Percentiles rank a stretch among this genome's conserved stretches.
These are phyloP conservation scores for Myathropa florea DNA, from an alignment of 2,888 invertebrate genomes.

Conservation along the genomic window DNA sequence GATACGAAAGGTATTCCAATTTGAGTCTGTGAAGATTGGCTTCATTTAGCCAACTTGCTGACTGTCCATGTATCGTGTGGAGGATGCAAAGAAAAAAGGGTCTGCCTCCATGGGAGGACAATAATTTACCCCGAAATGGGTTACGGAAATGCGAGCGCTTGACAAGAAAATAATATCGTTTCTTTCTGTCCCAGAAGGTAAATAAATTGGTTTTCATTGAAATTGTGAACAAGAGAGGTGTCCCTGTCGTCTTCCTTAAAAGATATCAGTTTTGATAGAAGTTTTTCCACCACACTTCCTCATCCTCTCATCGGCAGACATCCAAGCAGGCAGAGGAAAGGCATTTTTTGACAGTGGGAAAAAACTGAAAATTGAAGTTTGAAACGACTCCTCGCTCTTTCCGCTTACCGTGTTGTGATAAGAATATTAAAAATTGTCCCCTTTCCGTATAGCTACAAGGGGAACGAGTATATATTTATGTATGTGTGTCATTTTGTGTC, in stretches of 20 bases:
- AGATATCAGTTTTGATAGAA: background rate
- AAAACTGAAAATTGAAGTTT: conserved; percentile 17
- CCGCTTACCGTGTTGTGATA: conserved; percentile 17
- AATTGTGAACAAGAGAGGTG: conserved; percentile 14
- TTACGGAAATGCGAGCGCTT: background rate
- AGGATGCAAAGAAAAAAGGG: background rate
- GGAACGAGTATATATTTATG: too few species aligned
- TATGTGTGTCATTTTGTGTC: conserved; percentile 28
- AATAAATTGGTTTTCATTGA: conserved; percentile 6
- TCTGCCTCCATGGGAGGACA: background rate
- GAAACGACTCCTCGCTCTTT: conserved; percentile 16
- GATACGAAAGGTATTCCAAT: background rate
- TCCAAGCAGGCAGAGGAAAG: too few species aligned
- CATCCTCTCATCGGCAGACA: too few species aligned
- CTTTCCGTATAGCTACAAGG: too few species aligned
- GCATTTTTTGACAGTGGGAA: background rate
- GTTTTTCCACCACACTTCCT: background rate
- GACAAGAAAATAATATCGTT: background rate
- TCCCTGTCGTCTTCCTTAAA: background rate
- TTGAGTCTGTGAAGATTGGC: background rate
- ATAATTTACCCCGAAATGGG: background rate
- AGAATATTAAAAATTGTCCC: conserved; percentile 51
- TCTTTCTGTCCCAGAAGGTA: background rate
- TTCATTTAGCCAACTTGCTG: background rate
- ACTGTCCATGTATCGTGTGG: background rate